Percentiles rank a stretch among this genome's conserved stretches.
Evolutionary conservation across 2,113 vertebrate species (phyloP).

Genomic region (Amphiprion ocellaris): DNA sequence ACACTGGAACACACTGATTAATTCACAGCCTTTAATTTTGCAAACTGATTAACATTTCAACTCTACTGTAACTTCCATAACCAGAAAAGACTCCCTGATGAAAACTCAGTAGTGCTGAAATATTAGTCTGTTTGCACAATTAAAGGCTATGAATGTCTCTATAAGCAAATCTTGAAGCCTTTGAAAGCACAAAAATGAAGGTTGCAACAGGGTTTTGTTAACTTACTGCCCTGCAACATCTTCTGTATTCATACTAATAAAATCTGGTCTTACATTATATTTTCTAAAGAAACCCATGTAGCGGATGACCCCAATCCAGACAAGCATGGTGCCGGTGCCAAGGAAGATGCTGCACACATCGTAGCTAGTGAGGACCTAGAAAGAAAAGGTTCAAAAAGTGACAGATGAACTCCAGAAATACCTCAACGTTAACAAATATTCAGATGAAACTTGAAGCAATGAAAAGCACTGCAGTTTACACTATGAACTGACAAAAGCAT

Average conservation of each 20-base stretch:
- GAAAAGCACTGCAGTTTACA: not conserved
- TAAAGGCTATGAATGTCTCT: too few species aligned
- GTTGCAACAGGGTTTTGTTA: too few species aligned
- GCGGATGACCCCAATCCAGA: constrained; percentile 95
- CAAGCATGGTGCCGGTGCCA: constrained; percentile 94
- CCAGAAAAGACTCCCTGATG: too few species aligned
- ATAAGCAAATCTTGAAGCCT: too few species aligned
- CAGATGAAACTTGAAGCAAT: not conserved
- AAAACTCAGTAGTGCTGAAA: too few species aligned
- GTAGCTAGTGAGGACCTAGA: constrained; percentile 91
- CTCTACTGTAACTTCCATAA: too few species aligned
- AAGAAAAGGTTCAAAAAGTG: not conserved
- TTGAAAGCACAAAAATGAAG: too few species aligned
- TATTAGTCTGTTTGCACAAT: too few species aligned
- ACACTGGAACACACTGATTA: too few species aligned
- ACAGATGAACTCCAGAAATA: not conserved
- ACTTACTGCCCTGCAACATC: too few species aligned
- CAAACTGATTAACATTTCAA: too few species aligned
- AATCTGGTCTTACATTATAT: constrained; percentile 90
- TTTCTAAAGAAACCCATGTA: constrained; percentile 96
- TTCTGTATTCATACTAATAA: not conserved
- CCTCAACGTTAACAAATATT: not conserved
- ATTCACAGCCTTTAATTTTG: too few species aligned
- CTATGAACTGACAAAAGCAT: not conserved
- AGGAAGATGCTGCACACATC: constrained; percentile 96